Conservation (phyloP, 2,888 invertebrate species). For the Dryobota labecula region DNA sequence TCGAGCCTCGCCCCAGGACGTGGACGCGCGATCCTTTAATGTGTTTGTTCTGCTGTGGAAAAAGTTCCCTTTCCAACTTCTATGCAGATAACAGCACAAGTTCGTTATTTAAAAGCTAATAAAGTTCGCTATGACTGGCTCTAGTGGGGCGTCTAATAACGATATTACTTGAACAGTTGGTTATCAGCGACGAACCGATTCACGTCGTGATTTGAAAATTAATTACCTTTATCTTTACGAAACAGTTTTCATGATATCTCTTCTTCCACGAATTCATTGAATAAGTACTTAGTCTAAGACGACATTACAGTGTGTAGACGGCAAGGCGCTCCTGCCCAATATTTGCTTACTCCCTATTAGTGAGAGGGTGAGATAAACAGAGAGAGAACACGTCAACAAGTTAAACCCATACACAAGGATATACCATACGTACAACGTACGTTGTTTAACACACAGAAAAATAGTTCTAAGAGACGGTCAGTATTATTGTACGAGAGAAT, state of each 20-base stretch:
- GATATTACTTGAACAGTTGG: slow-evolving; percentile 50
- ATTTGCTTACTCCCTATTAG: slow-evolving; percentile 41
- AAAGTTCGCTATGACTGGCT: slow-evolving; percentile 55
- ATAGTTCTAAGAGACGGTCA: slow-evolving; percentile 22
- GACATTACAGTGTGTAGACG: not conserved
- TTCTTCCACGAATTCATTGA: not conserved
- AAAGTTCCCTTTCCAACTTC: slow-evolving; percentile 71
- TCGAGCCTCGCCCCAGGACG: slow-evolving; percentile 76
- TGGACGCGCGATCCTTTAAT: slow-evolving; percentile 81
- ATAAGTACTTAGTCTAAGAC: not conserved
- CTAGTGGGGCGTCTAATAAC: slow-evolving; percentile 51
- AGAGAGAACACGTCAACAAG: slow-evolving; percentile 50
- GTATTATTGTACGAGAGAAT: slow-evolving; percentile 22
- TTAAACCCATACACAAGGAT: slow-evolving; percentile 1
- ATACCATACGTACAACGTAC: not conserved
- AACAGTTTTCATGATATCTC: not conserved
- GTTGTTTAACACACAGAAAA: slow-evolving; percentile 11
- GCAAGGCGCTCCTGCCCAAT: slow-evolving; percentile 30
- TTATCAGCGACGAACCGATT: slow-evolving; percentile 37
- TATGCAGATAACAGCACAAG: slow-evolving; percentile 70
- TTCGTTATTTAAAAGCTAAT: slow-evolving; percentile 69
- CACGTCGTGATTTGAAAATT: slow-evolving; percentile 36
- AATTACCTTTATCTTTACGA: slow-evolving; percentile 15
- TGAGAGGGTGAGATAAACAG: slow-evolving; percentile 25
- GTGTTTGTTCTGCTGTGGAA: slow-evolving; percentile 83